A percentile compares a stretch with the other conserved stretches of the same genome.
Evolutionary conservation across 2,888 invertebrate species (phyloP).

Genomic region (Caenorhabditis becei): DNA sequence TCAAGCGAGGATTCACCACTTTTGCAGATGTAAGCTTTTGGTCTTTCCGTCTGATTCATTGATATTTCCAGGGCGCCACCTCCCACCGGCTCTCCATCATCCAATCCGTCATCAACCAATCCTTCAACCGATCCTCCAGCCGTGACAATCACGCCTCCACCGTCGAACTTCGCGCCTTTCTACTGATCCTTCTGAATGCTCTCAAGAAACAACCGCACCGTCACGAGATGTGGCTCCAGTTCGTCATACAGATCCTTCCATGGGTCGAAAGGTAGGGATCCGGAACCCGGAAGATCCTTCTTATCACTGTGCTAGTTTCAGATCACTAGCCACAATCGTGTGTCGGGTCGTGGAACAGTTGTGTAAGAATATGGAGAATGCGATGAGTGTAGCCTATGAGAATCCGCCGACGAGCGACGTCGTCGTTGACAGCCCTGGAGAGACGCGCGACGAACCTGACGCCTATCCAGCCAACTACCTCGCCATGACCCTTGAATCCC

Average conservation of each 20-base stretch:
- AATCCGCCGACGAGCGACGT: constrained; percentile 47
- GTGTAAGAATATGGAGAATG: constrained; percentile 88
- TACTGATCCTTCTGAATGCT: constrained; percentile 88
- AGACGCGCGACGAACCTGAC: constrained; percentile 49
- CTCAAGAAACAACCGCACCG: constrained; percentile 84
- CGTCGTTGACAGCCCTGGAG: constrained; percentile 41
- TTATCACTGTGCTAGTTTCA: constrained; percentile 81
- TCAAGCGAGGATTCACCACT: constrained; percentile 71
- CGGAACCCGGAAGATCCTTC: not conserved
- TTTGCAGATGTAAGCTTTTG: constrained; percentile 62
- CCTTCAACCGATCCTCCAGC: constrained; percentile 72
- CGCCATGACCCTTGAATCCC: constrained; percentile 75
- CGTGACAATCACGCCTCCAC: constrained; percentile 76
- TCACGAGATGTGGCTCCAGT: constrained; percentile 90
- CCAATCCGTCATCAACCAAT: constrained; percentile 68
- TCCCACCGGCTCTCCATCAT: constrained; percentile 75
- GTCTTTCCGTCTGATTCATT: not conserved
- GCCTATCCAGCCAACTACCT: constrained; percentile 78
- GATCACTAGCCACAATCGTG: constrained; percentile 88
- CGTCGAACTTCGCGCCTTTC: constrained; percentile 89
- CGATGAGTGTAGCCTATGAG: constrained; percentile 62
- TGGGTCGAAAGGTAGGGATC: constrained; percentile 85
- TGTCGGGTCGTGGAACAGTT: constrained; percentile 89
- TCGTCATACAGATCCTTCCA: constrained; percentile 89
- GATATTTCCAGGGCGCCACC: constrained; percentile 26